A percentile compares a stretch with the other conserved stretches of the same genome.
Conservation (phyloP, 2,113 vertebrate species). For the Cardinalis cardinalis region DNA sequence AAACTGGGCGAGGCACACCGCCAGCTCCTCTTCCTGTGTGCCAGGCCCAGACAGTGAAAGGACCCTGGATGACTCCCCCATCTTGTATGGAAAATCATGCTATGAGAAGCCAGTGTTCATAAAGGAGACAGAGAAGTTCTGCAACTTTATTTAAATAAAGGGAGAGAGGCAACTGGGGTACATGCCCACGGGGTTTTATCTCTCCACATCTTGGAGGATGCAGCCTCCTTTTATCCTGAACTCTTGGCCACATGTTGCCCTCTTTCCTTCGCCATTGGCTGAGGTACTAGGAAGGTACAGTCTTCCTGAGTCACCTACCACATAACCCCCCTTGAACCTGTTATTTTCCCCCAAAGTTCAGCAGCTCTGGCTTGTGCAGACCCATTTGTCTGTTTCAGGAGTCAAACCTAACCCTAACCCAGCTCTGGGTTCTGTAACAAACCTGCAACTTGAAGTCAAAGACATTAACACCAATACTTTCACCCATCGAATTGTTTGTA, state of each 20-base stretch:
- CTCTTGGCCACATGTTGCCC: not conserved
- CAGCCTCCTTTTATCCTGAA: not conserved
- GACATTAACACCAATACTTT: not conserved
- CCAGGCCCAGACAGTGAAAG: not conserved
- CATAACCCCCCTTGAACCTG: not conserved
- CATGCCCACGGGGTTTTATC: not conserved
- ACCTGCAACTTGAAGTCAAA: not conserved
- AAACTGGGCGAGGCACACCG: rapidly evolving
- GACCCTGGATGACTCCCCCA: rapidly evolving
- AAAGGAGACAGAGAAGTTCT: not conserved
- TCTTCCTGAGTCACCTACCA: not conserved
- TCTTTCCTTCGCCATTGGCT: not conserved
- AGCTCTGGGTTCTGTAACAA: not conserved
- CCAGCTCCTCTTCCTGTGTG: not conserved
- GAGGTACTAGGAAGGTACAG: not conserved
- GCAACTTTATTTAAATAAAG: not conserved
- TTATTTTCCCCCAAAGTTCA: not conserved
- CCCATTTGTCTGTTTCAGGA: not conserved
- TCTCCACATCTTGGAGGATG: not conserved
- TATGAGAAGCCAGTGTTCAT: not conserved
- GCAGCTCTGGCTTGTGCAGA: not conserved
- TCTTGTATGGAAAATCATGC: not conserved
- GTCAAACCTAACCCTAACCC: not conserved
- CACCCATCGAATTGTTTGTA: not conserved
- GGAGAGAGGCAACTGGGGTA: not conserved